A percentile compares a stretch with the other conserved stretches of the same genome.
phyloP scores from a whole-genome alignment of 2,888 invertebrate genomes.

The Leptinotarsa haldemani region DNA sequence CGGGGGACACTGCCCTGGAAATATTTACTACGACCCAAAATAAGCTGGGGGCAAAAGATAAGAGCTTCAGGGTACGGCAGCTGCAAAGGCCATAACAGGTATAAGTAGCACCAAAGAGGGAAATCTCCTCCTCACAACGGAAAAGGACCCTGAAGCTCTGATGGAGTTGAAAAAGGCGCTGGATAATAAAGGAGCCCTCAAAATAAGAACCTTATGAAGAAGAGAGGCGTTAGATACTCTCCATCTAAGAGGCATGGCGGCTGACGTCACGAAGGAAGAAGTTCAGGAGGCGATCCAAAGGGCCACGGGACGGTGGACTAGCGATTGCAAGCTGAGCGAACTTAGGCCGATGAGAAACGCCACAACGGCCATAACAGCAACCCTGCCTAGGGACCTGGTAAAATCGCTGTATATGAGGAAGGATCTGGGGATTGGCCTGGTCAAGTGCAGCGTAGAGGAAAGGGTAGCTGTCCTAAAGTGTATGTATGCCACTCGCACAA shows the following conservation, averaged over 20 bases:
- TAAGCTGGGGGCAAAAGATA: neutral
- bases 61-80: neutral
- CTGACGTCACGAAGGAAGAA: neutral
- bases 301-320: neutral
- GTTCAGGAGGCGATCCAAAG: neutral
- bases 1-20: neutral
- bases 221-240: neutral
- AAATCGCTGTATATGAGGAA: neutral
- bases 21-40: neutral
- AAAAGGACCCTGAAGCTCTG: neutral
- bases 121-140: conserved; percentile 4
- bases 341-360: neutral
- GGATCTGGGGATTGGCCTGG: neutral
- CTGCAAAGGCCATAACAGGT: neutral
- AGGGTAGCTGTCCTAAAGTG: neutral
- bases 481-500: neutral
- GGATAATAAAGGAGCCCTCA: neutral
- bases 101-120: conserved; percentile 13
- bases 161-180: neutral
- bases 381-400: neutral
- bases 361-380: neutral
- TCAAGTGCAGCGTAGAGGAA: neutral
- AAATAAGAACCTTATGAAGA: neutral
- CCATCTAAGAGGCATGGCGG: conserved; percentile 12
- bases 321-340: neutral